Evolutionary conservation across 2,797 vertebrate genomes (phyloP), one percentile per base, ranked within the genome.

Genomic region (Hydrocynus forskahlii): DNA sequence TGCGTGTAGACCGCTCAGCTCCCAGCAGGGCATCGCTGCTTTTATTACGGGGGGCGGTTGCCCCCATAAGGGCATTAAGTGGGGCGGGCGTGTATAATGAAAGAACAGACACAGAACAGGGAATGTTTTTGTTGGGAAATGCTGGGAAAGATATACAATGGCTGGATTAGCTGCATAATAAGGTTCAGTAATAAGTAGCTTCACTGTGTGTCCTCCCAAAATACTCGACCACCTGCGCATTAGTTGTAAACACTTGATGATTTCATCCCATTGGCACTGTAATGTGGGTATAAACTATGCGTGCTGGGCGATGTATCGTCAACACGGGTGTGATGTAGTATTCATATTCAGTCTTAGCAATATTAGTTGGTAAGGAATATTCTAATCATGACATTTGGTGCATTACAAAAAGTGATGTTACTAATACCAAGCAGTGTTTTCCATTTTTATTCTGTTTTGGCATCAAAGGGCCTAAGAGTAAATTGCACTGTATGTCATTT

Each of bases 121-220:
- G 71, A 75, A 79, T 69, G 76, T 69, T 14, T 75, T 83, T 75
- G 66, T 70, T 35, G 43, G 64, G 64, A 70, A 79, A 76, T 57
- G 57, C 77, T 70, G 64, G 66, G 77, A 76, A 76, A 64, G 59
- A 76, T 70, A 63, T 45, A 76, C 77, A 79, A 83, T 76, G 66
- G 64, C 29, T 38, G 72, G 77, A 83, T 83, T 83, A 67, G 77
- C 66, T 13, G 59, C 48, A 70, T 83, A 79, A 79, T 76, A 64
- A 60, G 68, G 38, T 38, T 84, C 54, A 35, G 14, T 75, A 45
- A 66, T 38, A 68, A 79, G 29, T 54, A 35, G 76, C 25, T 43
- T 75, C 62, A 29, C 7, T 54, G 54, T 68, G 55, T 40, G 21
- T 75, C 55, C 2, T 40, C 23, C 45, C 35, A 55, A 57, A 71